Base-by-base conservation (phyloP, 2,888 invertebrate genomes). In the Plagodis pulveraria region DNA sequence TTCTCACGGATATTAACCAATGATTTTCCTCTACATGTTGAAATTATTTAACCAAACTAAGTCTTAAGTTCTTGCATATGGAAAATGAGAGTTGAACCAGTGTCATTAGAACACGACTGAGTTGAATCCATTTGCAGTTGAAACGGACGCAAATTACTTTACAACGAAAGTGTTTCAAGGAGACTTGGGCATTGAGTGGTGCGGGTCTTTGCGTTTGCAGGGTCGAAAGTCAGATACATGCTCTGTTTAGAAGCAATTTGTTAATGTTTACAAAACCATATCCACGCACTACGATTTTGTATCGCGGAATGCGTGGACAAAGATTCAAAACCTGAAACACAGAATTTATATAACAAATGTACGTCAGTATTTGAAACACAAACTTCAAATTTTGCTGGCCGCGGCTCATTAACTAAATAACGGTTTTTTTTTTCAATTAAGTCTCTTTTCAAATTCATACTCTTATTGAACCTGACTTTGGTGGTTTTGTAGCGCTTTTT, bases 81-180 rank as follows among this genome's bases (percentile, higher is more conserved):
- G 58, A 65, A 58, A 61, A 64, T 55, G 32, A 7, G 12, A 58
- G 32, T 41, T 5, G 32, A 6, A 6, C 34, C 46, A 50, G 44
- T 50, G 54, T 62, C 44, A 38, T 46, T 49, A 7, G 47, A 36
- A 63, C 58, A 53, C 48, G 51, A 38, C 45, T 52, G 47, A 63
- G 49, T 57, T 44, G 43, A 51, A 58, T 61, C 48, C 50, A 60
- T 60, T 51, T 48, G 51, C 48, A 68, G 59, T 69, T 48, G 62
- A 69, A 78, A 65, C 72, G 73, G 73, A 78, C 70, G 76, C 71
- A 70, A 78, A 78, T 78, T 74, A 73, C 73, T 70, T 68, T 47
- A 48, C 58, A 76, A 77, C 66, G 84, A 86, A 88, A 86, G 87
- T 88, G 80, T 87, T 86, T 85, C 87, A 87, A 87, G 88, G 88